A percentile compares a stretch with the other conserved stretches of the same genome.
phyloP scores from a whole-genome alignment of 1,140 invertebrate species.

The Pissodes strobi region DNA sequence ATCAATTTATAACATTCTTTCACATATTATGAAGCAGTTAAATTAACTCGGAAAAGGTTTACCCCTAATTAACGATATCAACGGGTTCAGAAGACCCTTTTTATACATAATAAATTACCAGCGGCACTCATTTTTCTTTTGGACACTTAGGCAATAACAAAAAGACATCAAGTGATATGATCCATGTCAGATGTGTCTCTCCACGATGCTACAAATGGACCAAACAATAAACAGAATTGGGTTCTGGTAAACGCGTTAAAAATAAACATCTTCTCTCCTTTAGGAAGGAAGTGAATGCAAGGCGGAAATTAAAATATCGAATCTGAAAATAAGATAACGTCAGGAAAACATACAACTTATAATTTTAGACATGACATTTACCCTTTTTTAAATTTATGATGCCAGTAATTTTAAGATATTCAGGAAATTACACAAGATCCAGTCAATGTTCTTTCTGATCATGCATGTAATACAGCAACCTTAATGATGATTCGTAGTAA shows the following conservation, averaged over 20 bases:
- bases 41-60: too few relatives aligned
- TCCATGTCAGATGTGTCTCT: neutral
- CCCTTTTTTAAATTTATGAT: too few relatives aligned
- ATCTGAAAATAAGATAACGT: slow-evolving; percentile 3
- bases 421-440: too few relatives aligned
- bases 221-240: slow-evolving; percentile 7
- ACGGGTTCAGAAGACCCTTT: too few relatives aligned
- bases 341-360: neutral
- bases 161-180: slow-evolving; percentile 11
- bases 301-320: slow-evolving; percentile 6
- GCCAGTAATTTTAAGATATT: too few relatives aligned
- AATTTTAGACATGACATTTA: neutral
- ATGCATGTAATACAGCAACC: too few relatives aligned
- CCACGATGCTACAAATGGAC: neutral
- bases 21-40: too few relatives aligned
- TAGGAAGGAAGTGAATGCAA: neutral
- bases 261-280: neutral
- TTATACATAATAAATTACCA: slow-evolving; percentile 4
- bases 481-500: too few relatives aligned
- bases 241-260: slow-evolving; percentile 1
- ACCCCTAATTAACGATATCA: too few relatives aligned
- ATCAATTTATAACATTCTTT: too few relatives aligned
- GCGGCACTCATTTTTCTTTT: neutral
- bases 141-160: neutral
- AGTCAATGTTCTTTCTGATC: too few relatives aligned